Base-by-base conservation (phyloP, 1,140 invertebrate genomes). In the Coelopa frigida region DNA sequence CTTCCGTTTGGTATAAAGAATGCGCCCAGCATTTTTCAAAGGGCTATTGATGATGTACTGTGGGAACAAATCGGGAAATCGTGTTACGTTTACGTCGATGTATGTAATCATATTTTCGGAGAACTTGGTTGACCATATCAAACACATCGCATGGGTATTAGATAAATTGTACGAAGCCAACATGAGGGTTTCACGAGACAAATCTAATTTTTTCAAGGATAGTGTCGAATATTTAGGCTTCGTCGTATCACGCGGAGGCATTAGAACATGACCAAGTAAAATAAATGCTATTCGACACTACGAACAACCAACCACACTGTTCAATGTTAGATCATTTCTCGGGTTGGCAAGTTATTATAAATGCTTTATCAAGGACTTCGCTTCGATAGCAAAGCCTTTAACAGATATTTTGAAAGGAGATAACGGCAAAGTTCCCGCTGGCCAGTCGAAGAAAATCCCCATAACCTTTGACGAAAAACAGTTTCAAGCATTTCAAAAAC, bases 191-290 rank as follows among this genome's bases (percentile, higher is more conserved):
- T n/a, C n/a, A n/a, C n/a, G n/a, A n/a, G 47, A 61, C 48, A 75
- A 76, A 55, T 70, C 61, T 29, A 42, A 65, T 72, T 76, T 55
- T 50, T 63, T 54, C n/a, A 46, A 56, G 24, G 45, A 33, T 7
- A 46, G 61, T 21, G 37, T 49, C n/a, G 14, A 46, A 40, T 52
- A 27, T 21, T 17, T 48, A 3, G 51, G 44, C 2, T 55, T 50
- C 23, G 36, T 44, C 2, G 38, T 52, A 12, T 41, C 41, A n/a
- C 18, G 35, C 4, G 15, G 39, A 17, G 51, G 51, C n/a, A 46
- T 46, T 10, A 44, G 32, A 36, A 56, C 51, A 17, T 27, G 46
- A 27, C 44, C 51, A 3, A 38, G 53, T 15, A 58, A 61, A 31
- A 49, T 61, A 14, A 35, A 33, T 20, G 51, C 50, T 2, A 59